Conservation (phyloP, 2,888 invertebrate species). For the Drosophila maculinotata region DNA sequence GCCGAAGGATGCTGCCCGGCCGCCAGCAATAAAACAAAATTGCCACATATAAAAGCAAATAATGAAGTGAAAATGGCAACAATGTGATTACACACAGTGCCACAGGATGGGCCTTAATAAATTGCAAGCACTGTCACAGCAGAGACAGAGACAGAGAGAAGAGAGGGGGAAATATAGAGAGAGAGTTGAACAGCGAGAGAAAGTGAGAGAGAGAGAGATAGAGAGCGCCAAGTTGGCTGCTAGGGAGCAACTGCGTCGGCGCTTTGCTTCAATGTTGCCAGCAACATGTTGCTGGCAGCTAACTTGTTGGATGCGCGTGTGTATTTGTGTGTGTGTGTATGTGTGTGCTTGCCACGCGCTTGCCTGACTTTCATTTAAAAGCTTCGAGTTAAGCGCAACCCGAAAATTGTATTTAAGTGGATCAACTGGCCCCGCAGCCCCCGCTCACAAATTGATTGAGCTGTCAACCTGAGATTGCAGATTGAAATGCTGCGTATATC, state of each 20-base stretch:
- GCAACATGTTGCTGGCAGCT: conserved; percentile 70
- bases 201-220: conserved; percentile 8
- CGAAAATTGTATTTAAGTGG: conserved; percentile 26
- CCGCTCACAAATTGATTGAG: conserved; percentile 31
- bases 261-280: conserved; percentile 55
- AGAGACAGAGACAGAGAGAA: neutral
- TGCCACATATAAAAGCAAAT: conserved; percentile 79
- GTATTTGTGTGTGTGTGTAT: neutral
- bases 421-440: conserved; percentile 12
- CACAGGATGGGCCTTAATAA: conserved; percentile 58
- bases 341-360: conserved; percentile 33
- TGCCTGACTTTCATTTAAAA: conserved; percentile 42
- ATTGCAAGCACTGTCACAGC: conserved; percentile 47
- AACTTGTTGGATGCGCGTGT: conserved; percentile 75
- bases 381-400: conserved; percentile 20
- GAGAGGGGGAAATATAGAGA: conserved; percentile 15
- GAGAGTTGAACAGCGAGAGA: conserved; percentile 11
- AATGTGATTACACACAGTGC: conserved; percentile 78
- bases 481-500: conserved; percentile 15
- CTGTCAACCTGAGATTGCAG: conserved; percentile 20
- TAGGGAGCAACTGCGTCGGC: conserved; percentile 63
- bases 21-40: conserved; percentile 76
- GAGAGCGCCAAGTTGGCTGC: conserved; percentile 7
- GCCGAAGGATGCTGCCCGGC: conserved; percentile 55
- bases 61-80: conserved; percentile 82